These are phyloP conservation scores for Falco peregrinus DNA, from an alignment of 2,797 vertebrate genomes.

Conservation along the genomic window DNA sequence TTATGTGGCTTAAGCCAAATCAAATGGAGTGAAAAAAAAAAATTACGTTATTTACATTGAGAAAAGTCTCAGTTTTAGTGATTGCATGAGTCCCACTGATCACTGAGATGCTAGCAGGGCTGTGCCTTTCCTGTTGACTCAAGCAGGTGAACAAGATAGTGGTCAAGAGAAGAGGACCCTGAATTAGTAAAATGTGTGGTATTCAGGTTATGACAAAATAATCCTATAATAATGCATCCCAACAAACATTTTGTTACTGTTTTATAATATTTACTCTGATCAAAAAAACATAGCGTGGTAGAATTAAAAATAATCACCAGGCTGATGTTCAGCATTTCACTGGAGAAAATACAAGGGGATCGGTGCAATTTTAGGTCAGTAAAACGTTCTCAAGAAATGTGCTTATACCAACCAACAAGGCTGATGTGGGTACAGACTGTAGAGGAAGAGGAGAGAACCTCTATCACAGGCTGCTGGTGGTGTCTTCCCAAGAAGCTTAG, in stretches of 20 bases:
- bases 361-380: neutral
- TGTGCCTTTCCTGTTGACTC: neutral
- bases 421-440: neutral
- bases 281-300: neutral
- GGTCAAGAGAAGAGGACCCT: neutral
- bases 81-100: neutral
- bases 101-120: neutral
- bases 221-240: neutral
- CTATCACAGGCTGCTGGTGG: neutral
- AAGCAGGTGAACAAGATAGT: neutral
- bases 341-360: neutral
- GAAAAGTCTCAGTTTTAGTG: neutral
- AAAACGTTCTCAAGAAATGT: neutral
- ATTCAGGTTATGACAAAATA: neutral
- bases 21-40: neutral
- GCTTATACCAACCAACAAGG: neutral
- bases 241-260: neutral
- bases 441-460: neutral
- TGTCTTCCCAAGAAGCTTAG: neutral
- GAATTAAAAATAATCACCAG: neutral
- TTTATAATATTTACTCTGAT: neutral
- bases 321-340: neutral
- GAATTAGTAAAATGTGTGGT: neutral
- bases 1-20: constrained; percentile 11
- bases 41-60: neutral